Percentiles rank a stretch among this genome's conserved stretches.
Conservation (phyloP, 1,140 invertebrate species). For the Hypsibius dujardini region DNA sequence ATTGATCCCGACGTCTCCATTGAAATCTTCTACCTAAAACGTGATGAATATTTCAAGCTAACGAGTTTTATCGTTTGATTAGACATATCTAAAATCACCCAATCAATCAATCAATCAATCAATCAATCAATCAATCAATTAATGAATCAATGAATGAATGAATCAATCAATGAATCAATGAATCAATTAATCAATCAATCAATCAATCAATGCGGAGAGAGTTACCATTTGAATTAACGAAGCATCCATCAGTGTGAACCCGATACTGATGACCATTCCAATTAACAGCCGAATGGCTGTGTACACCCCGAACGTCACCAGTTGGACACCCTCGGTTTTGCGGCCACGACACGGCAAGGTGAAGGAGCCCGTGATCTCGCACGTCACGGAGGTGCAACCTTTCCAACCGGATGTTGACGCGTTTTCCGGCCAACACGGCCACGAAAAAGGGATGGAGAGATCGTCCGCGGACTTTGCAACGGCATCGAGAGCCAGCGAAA, state of each 20-base stretch:
- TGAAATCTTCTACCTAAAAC: neutral
- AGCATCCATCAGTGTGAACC: neutral
- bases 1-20: neutral
- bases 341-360: neutral
- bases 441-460: neutral
- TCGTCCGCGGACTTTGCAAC: neutral
- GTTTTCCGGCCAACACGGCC: neutral
- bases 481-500: neutral
- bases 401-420: neutral
- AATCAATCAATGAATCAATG: too few relatives aligned
- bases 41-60: too few relatives aligned
- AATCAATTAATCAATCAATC: too few relatives aligned
- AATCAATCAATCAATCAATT: too few relatives aligned
- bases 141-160: too few relatives aligned
- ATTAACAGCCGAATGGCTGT: neutral
- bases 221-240: neutral
- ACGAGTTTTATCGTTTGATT: too few relatives aligned
- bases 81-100: too few relatives aligned
- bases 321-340: neutral
- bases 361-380: neutral
- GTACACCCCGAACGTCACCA: neutral
- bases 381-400: neutral
- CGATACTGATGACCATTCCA: neutral
- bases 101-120: too few relatives aligned
- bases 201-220: too few relatives aligned